Evolutionary conservation across 2,888 invertebrate genomes (phyloP), one percentile per base, ranked within the genome.

Genomic region (Itoplectis maculator): DNA sequence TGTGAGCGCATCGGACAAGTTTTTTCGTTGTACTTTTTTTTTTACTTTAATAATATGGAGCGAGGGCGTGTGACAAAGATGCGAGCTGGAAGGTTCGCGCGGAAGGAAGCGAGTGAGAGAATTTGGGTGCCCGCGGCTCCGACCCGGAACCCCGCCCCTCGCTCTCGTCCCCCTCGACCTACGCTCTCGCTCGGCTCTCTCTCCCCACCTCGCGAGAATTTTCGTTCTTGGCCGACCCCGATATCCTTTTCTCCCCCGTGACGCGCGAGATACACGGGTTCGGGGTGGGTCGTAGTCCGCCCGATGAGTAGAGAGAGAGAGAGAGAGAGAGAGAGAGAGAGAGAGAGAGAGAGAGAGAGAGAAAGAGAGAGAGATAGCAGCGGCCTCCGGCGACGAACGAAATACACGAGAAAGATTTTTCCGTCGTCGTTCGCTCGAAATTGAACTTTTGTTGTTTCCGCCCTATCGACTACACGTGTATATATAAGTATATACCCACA

Each of bases 361-460:
- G 51, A 51, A 5, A 8, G 51, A 49, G 0, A 18, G 49, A 49
- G 15, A 15, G 59, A 15, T 6, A 37, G 3, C 83, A 83, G 81
- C 80, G 81, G 76, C 73, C 69, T 54, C 29, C 68, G 86, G 73
- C 84, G 83, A 86, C 79, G 79, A 87, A 86, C 85, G 84, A 86
- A 86, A 88, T 87, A 89, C 88, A 84, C 83, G 86, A 85, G 79
- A 88, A 90, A 89, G 89, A 89, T 91, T 89, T 89, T 82, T 89
- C 86, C 82, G 79, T 73, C 85, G 89, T 87, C 90, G 88, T 91
- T 90, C 66, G n/a, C 87, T 86, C 83, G 88, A 90, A 90, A 91
- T 92, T 91, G 91, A 91, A 90, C 89, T 90, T 90, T 90, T 89
- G 89, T 90, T 89, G 89, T 90, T 82, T 87, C 82, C 87, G 83